These are phyloP conservation scores for Geothlypis trichas DNA, from an alignment of 2,113 vertebrate genomes.

Conservation along the genomic window DNA sequence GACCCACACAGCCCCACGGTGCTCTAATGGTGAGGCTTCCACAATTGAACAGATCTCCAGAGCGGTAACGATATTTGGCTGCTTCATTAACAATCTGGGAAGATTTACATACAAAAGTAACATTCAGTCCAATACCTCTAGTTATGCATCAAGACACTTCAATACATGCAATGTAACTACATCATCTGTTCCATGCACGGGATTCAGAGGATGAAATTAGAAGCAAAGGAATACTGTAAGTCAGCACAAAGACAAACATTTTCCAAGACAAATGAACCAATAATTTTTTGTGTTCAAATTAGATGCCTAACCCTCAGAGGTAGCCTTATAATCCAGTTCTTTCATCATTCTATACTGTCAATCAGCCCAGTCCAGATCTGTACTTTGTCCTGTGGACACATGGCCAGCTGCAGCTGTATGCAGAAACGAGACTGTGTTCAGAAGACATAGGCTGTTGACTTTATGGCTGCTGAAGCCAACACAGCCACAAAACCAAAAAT, in stretches of 20 bases:
- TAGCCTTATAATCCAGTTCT: neutral
- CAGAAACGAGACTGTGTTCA: neutral
- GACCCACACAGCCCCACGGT: conserved; percentile 97
- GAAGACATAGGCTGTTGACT: neutral
- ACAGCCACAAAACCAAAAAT: neutral
- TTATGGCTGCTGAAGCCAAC: neutral
- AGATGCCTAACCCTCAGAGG: neutral
- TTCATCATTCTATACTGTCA: neutral
- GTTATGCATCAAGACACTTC: neutral
- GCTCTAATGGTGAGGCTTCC: conserved; percentile 94
- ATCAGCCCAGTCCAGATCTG: neutral
- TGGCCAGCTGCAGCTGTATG: neutral
- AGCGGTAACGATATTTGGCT: conserved; percentile 96
- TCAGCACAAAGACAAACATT: neutral
- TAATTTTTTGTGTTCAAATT: neutral
- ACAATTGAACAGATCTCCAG: conserved; percentile 93
- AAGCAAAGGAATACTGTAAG: neutral
- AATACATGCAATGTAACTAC: neutral
- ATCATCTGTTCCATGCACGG: neutral
- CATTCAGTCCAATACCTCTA: neutral
- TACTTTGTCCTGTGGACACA: neutral
- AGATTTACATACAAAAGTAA: neutral
- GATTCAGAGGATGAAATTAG: neutral
- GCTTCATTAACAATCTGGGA: conserved; percentile 97
- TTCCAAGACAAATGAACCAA: neutral